Percentiles rank a stretch among this genome's conserved stretches.
Conservation (phyloP, 1,140 invertebrate species). For the Potamilus streckersoni region DNA sequence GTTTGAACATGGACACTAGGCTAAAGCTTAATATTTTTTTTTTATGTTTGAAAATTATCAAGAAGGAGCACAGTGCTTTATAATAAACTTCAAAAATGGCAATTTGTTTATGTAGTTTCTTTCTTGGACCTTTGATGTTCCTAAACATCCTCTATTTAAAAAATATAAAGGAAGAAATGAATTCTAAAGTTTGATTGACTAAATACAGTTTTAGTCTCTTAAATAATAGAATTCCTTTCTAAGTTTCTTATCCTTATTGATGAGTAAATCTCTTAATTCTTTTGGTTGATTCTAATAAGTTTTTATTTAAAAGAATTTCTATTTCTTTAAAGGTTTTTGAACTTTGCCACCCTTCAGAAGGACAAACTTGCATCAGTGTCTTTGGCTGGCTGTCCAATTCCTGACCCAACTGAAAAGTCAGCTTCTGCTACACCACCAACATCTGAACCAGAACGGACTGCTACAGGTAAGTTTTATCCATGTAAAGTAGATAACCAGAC, state of each 20-base stretch:
- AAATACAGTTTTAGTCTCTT: too few relatives aligned
- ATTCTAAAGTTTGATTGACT: too few relatives aligned
- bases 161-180: too few relatives aligned
- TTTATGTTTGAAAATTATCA: too few relatives aligned
- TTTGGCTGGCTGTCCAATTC: slow-evolving; percentile 76
- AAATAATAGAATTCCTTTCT: not conserved
- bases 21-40: too few relatives aligned
- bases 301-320: not conserved
- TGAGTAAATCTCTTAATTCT: not conserved
- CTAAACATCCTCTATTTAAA: too few relatives aligned
- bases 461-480: not conserved
- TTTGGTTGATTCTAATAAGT: not conserved
- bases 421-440: slow-evolving; percentile 15
- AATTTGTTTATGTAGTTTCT: too few relatives aligned
- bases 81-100: too few relatives aligned
- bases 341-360: slow-evolving; percentile 78
- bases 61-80: too few relatives aligned
- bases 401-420: slow-evolving; percentile 32
- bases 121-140: too few relatives aligned
- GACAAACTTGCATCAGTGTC: slow-evolving; percentile 75
- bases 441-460: not conserved
- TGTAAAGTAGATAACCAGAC: not conserved
- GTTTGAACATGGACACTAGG: too few relatives aligned
- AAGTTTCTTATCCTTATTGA: not conserved
- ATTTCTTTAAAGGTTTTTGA: slow-evolving; percentile 73